Base-by-base conservation (phyloP, 2,888 invertebrate species). In the Pelosia muscerda region DNA sequence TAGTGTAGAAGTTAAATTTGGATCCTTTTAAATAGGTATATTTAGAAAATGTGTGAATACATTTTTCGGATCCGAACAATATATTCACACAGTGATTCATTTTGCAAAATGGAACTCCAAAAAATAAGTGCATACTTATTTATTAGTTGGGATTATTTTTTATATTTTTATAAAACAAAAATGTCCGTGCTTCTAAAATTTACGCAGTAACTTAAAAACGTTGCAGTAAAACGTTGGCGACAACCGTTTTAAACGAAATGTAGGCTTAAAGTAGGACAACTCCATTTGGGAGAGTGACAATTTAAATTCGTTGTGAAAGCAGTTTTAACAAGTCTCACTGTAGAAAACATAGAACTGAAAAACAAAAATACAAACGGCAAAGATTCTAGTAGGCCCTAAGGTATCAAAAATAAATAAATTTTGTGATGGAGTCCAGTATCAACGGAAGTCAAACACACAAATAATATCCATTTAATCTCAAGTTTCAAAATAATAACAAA, bases 281-380 rank as follows among this genome's bases (percentile, higher is more conserved):
- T 81, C 86, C 86, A 86, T 89, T 90, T 85, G 81, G 83, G 79
- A 83, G 84, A 80, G 82, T 83, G 82, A 82, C 82, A 85, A 83
- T 83, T 82, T 81, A 77, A 82, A 83, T 87, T 82, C 83, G 82
- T 83, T 73, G 73, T 81, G 77, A 81, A 71, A 77, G 75, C 66
- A 71, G 68, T 74, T 74, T 23, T 67, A 60, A 70, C 54, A 22
- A 68, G 56, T 72, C 75, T 71, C 63, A 31, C n/a, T 53, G n/a
- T 57, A 10, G 28, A 19, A 19, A 28, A 57, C 9, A 9, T 55
- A 55, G 11, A 55, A 55, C 5, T 8, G 25, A 55, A 57, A 57
- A 59, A 38, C 23, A 59, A 38, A 34, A 34, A 9, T 15, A 11
- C 8, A 26, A 13, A 25, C 25, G 26, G 19, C 19, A 6, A 0